These are phyloP conservation scores for Neoaliturus tenellus DNA, from an alignment of 2,888 invertebrate genomes.

Conservation along the genomic window DNA sequence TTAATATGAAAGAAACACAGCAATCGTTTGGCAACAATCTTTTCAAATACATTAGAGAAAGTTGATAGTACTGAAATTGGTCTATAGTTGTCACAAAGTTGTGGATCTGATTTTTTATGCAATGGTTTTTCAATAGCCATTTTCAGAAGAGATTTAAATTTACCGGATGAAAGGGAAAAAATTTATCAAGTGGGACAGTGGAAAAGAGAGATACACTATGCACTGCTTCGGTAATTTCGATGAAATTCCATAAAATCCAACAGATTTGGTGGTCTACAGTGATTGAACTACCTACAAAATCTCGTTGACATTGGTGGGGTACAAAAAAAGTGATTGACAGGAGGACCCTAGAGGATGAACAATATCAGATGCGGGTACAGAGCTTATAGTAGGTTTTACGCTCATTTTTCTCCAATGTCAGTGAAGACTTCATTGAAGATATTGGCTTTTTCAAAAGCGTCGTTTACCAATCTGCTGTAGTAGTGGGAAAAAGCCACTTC, in stretches of 20 bases:
- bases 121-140: conserved; percentile 23
- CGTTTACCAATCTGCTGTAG: too few relatives aligned
- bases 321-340: too few relatives aligned
- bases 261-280: neutral
- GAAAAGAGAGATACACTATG: neutral
- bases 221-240: neutral
- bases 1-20: conserved; percentile 8
- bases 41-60: conserved; percentile 43
- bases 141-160: conserved; percentile 38
- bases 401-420: too few relatives aligned
- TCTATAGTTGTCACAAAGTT: conserved; percentile 27
- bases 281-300: neutral
- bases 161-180: conserved; percentile 1
- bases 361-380: too few relatives aligned
- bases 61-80: conserved; percentile 12
- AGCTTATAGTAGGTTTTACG: too few relatives aligned
- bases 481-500: too few relatives aligned
- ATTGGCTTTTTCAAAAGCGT: too few relatives aligned
- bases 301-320: too few relatives aligned
- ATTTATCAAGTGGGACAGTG: neutral
- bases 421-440: too few relatives aligned
- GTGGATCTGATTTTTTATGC: neutral
- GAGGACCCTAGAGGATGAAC: too few relatives aligned
- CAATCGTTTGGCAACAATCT: neutral
- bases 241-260: neutral